Evolutionary conservation across 2,888 invertebrate species (phyloP).

Genomic region (Dimorphilus gyrociliatus): DNA sequence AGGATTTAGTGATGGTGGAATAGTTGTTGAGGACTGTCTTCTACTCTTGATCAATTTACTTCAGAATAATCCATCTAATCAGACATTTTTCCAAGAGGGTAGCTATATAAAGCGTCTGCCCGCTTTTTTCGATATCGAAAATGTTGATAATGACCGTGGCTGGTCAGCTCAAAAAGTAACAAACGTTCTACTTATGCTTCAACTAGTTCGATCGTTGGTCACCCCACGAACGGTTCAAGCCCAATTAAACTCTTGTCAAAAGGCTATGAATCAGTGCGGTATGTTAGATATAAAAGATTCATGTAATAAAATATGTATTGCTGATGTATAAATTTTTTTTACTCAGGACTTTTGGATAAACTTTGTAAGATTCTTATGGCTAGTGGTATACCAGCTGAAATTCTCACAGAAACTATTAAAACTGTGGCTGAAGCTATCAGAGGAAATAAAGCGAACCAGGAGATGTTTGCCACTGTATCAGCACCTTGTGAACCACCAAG

Average conservation of each 20-base stretch:
- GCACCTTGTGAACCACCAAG: slow-evolving; percentile 84
- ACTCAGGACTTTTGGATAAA: slow-evolving; percentile 50
- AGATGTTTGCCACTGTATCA: slow-evolving; percentile 65
- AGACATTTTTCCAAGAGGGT: slow-evolving; percentile 94
- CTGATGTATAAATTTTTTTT: background rate
- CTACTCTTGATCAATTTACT: slow-evolving; percentile 77
- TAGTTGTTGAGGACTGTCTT: slow-evolving; percentile 94
- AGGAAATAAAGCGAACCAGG: slow-evolving; percentile 75
- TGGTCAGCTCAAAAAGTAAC: slow-evolving; percentile 89
- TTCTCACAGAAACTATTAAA: slow-evolving; percentile 84
- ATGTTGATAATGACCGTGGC: slow-evolving; percentile 37
- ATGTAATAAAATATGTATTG: background rate
- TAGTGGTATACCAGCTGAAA: slow-evolving; percentile 86
- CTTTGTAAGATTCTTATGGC: slow-evolving; percentile 84
- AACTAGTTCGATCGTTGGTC: slow-evolving; percentile 67
- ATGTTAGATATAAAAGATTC: slow-evolving; percentile 10
- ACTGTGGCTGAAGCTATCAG: slow-evolving; percentile 84
- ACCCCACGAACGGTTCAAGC: slow-evolving; percentile 82
- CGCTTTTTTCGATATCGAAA: slow-evolving; percentile 55
- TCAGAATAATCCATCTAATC: slow-evolving; percentile 88
- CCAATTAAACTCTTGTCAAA: slow-evolving; percentile 60
- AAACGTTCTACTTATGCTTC: slow-evolving; percentile 78
- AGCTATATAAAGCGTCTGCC: slow-evolving; percentile 77
- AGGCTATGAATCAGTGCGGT: slow-evolving; percentile 67
- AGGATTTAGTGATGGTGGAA: slow-evolving; percentile 77